These are phyloP conservation scores for Gerris lacustris DNA, from an alignment of 2,888 invertebrate species.

Conservation along the genomic window DNA sequence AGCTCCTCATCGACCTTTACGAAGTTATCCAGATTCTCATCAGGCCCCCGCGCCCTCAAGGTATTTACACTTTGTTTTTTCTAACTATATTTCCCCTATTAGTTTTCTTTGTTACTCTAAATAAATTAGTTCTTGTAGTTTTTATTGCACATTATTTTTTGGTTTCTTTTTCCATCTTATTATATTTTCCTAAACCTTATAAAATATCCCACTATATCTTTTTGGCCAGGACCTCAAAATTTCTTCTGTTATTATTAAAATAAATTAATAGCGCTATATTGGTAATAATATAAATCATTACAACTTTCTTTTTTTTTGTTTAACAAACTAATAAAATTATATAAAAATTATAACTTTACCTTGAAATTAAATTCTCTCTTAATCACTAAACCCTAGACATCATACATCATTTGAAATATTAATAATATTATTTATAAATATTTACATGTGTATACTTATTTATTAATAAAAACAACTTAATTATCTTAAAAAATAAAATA, in stretches of 20 bases:
- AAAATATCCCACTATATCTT: neutral
- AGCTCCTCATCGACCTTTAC: constrained; percentile 45
- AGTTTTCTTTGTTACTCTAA: neutral
- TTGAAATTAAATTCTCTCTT: neutral
- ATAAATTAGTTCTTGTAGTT: neutral
- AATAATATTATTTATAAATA: neutral
- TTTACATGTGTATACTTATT: neutral
- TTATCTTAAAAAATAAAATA: neutral
- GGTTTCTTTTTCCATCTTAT: neutral
- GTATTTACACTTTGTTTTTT: constrained; percentile 13
- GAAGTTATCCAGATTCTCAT: constrained; percentile 44
- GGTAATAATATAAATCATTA: too few species aligned
- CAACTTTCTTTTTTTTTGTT: too few species aligned
- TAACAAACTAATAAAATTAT: too few species aligned
- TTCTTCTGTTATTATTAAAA: too few species aligned
- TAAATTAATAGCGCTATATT: too few species aligned
- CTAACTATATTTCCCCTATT: neutral
- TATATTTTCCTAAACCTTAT: neutral
- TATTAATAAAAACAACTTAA: neutral
- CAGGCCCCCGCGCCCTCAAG: constrained; percentile 20
- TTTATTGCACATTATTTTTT: neutral
- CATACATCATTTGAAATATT: neutral
- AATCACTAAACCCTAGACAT: neutral
- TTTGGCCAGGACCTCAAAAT: neutral
- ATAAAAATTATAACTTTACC: too few species aligned